Evolutionary conservation across 1,140 invertebrate species (phyloP).

Genomic region (Eurytemora carolleeae): DNA sequence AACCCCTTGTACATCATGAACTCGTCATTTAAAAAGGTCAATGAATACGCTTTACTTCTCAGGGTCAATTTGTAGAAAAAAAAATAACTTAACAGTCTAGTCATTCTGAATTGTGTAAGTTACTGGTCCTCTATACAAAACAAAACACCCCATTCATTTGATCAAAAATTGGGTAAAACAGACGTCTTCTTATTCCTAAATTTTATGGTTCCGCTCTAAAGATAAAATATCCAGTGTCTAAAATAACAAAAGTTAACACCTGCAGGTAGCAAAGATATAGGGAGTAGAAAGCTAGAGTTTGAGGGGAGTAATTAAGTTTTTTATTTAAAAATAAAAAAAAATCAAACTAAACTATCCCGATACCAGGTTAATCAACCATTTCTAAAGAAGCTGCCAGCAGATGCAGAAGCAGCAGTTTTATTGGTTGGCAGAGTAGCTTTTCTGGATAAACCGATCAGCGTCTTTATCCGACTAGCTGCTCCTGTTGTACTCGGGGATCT

Average conservation of each 20-base stretch:
- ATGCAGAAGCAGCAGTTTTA: conserved; percentile 90
- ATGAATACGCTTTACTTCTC: too few species aligned
- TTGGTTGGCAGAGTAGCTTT: conserved; percentile 95
- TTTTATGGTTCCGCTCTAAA: neutral
- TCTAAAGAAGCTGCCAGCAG: conserved; percentile 85
- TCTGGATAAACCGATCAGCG: conserved; percentile 67
- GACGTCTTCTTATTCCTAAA: neutral
- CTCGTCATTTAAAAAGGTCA: too few species aligned
- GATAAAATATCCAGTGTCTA: neutral
- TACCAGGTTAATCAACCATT: conserved; percentile 71
- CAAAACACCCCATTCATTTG: too few species aligned
- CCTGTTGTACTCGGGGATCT: conserved; percentile 73
- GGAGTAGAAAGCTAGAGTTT: neutral
- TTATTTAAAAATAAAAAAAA: too few species aligned
- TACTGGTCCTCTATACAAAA: too few species aligned
- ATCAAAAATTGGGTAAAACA: too few species aligned
- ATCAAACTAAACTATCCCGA: too few species aligned
- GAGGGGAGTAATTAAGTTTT: too few species aligned
- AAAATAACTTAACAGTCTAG: too few species aligned
- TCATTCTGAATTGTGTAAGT: too few species aligned
- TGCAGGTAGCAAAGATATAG: neutral
- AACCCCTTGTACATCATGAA: too few species aligned
- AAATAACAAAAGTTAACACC: neutral
- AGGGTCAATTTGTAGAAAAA: too few species aligned
- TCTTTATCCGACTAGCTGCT: conserved; percentile 73